Evolutionary conservation across 30 jellyfish, hydroid and myxozoan species (phyloP), one percentile per base, ranked within the genome.

Genomic region (Pelagia noctiluca): DNA sequence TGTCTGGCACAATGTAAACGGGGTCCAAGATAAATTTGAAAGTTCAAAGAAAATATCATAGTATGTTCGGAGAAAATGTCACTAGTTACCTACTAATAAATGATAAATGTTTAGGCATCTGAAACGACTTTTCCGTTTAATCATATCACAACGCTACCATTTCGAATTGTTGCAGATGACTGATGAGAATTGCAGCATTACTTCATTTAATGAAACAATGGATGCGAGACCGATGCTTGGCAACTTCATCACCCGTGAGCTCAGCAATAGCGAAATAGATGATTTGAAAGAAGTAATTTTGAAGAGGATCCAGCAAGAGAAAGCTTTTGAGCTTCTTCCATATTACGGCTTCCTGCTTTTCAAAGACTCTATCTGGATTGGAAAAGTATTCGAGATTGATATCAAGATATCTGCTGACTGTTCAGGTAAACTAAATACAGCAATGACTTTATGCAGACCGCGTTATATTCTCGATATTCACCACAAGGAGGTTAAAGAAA

Each of bases 281-380:
- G 35, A 22, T 11, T 36, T 73, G 4, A 83, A 38, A 29, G 76
- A 71, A 5, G 57, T 25, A 0, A 54, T 71, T 25, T 38, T 61
- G 46, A 1, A 4, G 22, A 54, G 35, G 34, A 19, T 52, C 2
- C 79, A 7, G 35, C 48, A 73, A 4, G 84, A 84, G 22, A 61
- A 38, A 28, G 61, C 63, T 1, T 25, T 72, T 33, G 95, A 63
- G 11, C 50, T 84, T 61, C 23, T 65, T 18, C 88, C 88, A 2
- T 84, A 66, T 53, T 62, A 68, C 50, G 85, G 86, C 0, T 69
- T 50, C 12, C 82, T 82, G 61, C 71, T 30, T 32, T 34, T 71
- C 18, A 82, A 82, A 28, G 92, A 82, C 53, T 53, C 52, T 48
- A 68, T 82, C 33, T 82, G 92, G 92, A 50, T 12, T 22, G 92